Base-by-base conservation (phyloP, 1,140 invertebrate genomes). In the Whitmania pigra region DNA sequence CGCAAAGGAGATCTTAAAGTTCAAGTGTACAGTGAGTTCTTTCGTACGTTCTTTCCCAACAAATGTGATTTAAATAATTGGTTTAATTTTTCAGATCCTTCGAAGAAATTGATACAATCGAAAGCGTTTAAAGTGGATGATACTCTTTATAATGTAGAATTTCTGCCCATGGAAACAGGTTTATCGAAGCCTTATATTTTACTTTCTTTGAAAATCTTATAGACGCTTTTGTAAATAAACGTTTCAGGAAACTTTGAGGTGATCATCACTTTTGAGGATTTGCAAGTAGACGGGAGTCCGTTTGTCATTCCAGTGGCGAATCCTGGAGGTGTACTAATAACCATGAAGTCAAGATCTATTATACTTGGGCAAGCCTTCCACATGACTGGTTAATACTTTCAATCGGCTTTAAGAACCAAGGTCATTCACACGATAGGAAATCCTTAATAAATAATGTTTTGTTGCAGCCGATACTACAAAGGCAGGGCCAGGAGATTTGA, bases 401-500 rank as follows among this genome's bases (percentile, higher is more conserved):
- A 49, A 0, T 5, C 43, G 13, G 43, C 9, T 49, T 49, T 49
- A 49, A 7, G 31, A 36, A 36, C 31, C 31, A 36, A 6, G 31
- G 43, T 49, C 43, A 17, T 17, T 17, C 15, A 49, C 9, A 1
- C 15, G 43, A 49, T 17, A 49, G 15, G 0, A 49, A 5, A 49
- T 49, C 15, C 43, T 15, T 49, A 49, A 5, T 49, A 49, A 49
- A 49, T 49, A 17, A 49, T 49, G 66, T 73, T 78, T 70, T 66
- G 54, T 94, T 79, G 89, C 78, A 94, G 94, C 98, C 72, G 94
- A 98, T 84, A 94, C 95, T 15, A 91, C 89, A 74, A 89, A 93
- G 81, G 93, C 94, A 67, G 96, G 96, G 36, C 95, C 98, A 85
- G 96, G 95, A 9, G 97, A 98, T 83, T 84, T 99, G 53, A 94